phyloP scores from a whole-genome alignment of 2,797 vertebrate species.

The Cossypha dichroa region DNA sequence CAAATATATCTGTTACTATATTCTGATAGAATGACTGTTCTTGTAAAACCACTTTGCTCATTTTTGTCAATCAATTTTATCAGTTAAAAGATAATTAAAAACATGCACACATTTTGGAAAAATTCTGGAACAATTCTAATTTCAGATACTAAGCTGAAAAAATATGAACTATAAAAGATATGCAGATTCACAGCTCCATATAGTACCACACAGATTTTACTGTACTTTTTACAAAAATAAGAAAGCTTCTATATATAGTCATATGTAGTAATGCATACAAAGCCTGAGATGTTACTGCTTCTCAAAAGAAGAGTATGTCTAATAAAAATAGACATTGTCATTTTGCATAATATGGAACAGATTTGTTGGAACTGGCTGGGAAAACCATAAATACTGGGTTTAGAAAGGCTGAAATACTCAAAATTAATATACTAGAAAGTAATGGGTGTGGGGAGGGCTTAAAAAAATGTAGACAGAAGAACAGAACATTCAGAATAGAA shows the following conservation, averaged over 20 bases:
- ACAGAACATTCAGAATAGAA: background rate
- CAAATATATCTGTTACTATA: background rate
- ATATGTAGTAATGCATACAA: background rate
- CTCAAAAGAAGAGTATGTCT: background rate
- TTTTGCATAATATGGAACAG: background rate
- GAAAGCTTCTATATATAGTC: background rate
- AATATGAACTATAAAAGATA: background rate
- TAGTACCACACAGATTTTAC: background rate
- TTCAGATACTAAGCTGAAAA: background rate
- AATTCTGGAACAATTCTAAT: background rate
- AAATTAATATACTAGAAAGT: background rate
- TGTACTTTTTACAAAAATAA: background rate
- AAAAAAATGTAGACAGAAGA: background rate
- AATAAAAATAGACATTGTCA: fast-evolving
- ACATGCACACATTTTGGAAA: fast-evolving
- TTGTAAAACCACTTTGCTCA: background rate
- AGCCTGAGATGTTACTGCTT: background rate
- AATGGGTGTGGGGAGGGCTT: fast-evolving
- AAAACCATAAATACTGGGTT: background rate
- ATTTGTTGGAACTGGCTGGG: background rate
- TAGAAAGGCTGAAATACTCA: background rate
- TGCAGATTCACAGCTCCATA: background rate
- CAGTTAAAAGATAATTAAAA: background rate
- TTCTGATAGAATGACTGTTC: background rate
- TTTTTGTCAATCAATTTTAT: background rate